Evolutionary conservation across 2,888 invertebrate genomes (phyloP).

Genomic region (Drosophila leonis): DNA sequence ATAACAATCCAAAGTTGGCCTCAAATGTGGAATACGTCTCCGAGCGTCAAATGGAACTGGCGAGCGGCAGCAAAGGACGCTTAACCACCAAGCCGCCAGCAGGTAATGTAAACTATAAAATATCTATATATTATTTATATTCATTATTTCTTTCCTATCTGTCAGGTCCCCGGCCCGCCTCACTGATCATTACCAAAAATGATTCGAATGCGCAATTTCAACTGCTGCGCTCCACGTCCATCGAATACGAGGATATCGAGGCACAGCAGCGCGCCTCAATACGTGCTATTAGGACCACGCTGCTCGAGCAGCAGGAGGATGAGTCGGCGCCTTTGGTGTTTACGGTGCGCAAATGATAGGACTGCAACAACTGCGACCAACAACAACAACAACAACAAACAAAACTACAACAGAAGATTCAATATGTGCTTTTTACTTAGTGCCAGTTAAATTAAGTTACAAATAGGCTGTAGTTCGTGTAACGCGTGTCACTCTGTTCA

Average conservation of each 20-base stretch:
- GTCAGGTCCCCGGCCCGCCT: constrained; percentile 84
- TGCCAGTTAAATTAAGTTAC: constrained; percentile 63
- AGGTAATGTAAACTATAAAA: constrained; percentile 59
- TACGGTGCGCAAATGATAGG: constrained; percentile 82
- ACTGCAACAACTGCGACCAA: constrained; percentile 20
- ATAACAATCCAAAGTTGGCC: constrained; percentile 58
- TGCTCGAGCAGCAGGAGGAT: constrained; percentile 83
- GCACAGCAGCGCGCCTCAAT: constrained; percentile 75
- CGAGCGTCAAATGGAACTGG: constrained; percentile 69
- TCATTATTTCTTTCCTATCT: not conserved
- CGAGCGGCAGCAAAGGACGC: constrained; percentile 61
- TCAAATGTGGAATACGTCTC: constrained; percentile 83
- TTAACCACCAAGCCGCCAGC: constrained; percentile 75
- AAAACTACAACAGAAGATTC: constrained; percentile 41
- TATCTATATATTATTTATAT: not conserved
- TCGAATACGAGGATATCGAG: constrained; percentile 85
- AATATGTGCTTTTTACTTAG: constrained; percentile 62
- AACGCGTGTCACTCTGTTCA: constrained; percentile 48
- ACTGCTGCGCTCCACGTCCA: constrained; percentile 84
- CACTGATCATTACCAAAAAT: constrained; percentile 83
- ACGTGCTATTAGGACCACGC: constrained; percentile 58
- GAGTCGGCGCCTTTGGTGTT: constrained; percentile 84
- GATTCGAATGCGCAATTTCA: constrained; percentile 84
- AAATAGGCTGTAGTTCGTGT: constrained; percentile 51
- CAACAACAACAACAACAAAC: constrained; percentile 19